Evolutionary conservation across 2,888 invertebrate genomes (phyloP), one percentile per base, ranked within the genome.

Genomic region (Halictus quadricinctus): DNA sequence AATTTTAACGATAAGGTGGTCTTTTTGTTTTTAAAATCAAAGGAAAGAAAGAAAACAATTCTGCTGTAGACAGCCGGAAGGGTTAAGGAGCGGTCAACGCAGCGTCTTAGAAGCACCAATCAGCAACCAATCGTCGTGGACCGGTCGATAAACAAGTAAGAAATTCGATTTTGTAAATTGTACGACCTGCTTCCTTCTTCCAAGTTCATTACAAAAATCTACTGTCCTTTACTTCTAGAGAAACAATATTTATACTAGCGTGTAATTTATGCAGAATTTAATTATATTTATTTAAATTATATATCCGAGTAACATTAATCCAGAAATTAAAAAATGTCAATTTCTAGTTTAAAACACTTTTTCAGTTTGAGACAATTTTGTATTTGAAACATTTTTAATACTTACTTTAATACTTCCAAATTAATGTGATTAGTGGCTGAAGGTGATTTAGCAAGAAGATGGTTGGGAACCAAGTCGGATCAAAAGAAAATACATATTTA

Each of bases 131-230:
- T 72, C 46, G 72, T 72, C 46, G 13, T 25, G 46, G 10, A 72
- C n/a, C 7, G 36, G n/a, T 72, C 70, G 43, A 72, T 72, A 72
- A 72, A 21, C 70, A 70, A n/a, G 70, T 43, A 70, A 70, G 21
- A 70, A 70, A 70, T 43, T 41, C n/a, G 70, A 70, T 70, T 70
- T n/a, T 43, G 8, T 43, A 43, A 64, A 64, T 64, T 29, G 64
- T 29, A 64, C 25, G 29, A 64, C 64, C 15, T 25, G 64, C 29
- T 29, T 64, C 64, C 8, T 64, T 29, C 64, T 15, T 15, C 64
- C 2, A 15, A 29, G 29, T 64, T 64, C 64, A 13, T 64, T 64
- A 29, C 64, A 64, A 18, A 7, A 18, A 29, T 29, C 18, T 15
- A 18, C 29, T 29, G 25, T 25, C 12, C 64, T 18, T 64, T 12